Base-by-base conservation (phyloP, 2,113 vertebrate species). In the Saimiri boliviensis region DNA sequence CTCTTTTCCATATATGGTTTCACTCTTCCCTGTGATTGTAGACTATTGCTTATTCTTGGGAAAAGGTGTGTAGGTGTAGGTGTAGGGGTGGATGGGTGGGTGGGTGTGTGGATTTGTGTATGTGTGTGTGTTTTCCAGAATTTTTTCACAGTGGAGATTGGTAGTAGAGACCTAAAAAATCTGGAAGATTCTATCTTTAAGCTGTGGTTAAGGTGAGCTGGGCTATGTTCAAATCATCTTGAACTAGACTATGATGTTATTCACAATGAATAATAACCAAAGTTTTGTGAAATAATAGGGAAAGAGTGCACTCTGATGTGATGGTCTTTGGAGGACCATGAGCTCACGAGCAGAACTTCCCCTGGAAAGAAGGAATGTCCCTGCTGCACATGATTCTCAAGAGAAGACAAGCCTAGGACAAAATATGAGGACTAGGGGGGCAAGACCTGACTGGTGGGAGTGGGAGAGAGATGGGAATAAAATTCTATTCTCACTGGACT, bases 111-210 rank as follows among this genome's bases (percentile, higher is more conserved):
- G n/a, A n/a, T n/a, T n/a, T 11, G 13, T 25, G 3, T 23, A 17
- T 42, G 35, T 37, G 60, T 92, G 20, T 42, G 35, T 30, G 73
- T 92, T 42, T 95, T 73, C 70, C 49, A 80, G 84, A 91, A 76
- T 79, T 89, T 77, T 82, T 89, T 45, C 52, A 68, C 1, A 47
- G 12, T n/a, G n/a, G 74, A 79, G n/a, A 81, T 47, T 82, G 3
- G n/a, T 45, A 94, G 11, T 80, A 87, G 95, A 97, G 71, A 35
- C 7, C 32, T 3, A 83, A 97, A 97, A 87, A 76, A 19, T 32
- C 30, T 27, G 23, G 9, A 93, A 87, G 27, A 92, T 0, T 17
- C 30, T 92, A 6, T 37, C 37, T 91, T 49, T 35, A 96, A 85
- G 52, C 25, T 47, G 3, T 21, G 56, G 54, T 35, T 93, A 60